Evolutionary conservation across 2,113 vertebrate genomes (phyloP), one percentile per base, ranked within the genome.

Genomic region (Myrmophylax atrothorax): DNA sequence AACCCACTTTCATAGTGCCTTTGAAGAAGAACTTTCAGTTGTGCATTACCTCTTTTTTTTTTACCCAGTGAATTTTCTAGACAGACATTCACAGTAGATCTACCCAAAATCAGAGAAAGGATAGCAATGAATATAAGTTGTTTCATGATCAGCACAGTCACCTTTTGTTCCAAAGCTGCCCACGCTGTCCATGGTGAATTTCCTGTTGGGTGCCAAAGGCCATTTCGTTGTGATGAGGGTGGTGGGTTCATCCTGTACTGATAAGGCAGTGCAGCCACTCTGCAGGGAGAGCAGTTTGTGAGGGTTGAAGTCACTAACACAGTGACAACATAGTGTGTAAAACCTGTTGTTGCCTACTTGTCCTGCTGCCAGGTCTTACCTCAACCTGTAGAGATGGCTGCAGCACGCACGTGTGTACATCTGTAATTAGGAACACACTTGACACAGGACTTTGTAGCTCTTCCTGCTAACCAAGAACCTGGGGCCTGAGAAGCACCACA

Each of bases 391-490:
- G 55, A 73, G 72, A 53, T 1, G n/a, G 58, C 85, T 62, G 78
- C 90, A 66, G 56, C 49, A 25, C 17, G 4, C 1, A 4, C 10
- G 1, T 10, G 1, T 10, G 42, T 2, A 20, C 4, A 10, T 35
- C 8, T 12, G 7, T 6, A 40, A 70, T 29, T 50, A 87, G 84
- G 46, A 60, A 37, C 25, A 37, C 37, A 20, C 58, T 79, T 38
- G 70, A n/a, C 77, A 72, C 79, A 95, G 75, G 58, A 63, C 4
- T 3, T 56, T 52, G 52, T 38, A 89, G 64, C 50, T 64, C 63
- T 33, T 74, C 50, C 73, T 74, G 69, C 75, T 90, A 59, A 73
- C 0, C 0, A 31, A 89, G 78, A 80, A 84, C 69, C 19, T 40
- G 47, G 58, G 67, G 59, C 60, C 58, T 62, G 70, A 85, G 83